phyloP scores from a whole-genome alignment of 2,113 vertebrate species.

The Equus przewalskii region DNA sequence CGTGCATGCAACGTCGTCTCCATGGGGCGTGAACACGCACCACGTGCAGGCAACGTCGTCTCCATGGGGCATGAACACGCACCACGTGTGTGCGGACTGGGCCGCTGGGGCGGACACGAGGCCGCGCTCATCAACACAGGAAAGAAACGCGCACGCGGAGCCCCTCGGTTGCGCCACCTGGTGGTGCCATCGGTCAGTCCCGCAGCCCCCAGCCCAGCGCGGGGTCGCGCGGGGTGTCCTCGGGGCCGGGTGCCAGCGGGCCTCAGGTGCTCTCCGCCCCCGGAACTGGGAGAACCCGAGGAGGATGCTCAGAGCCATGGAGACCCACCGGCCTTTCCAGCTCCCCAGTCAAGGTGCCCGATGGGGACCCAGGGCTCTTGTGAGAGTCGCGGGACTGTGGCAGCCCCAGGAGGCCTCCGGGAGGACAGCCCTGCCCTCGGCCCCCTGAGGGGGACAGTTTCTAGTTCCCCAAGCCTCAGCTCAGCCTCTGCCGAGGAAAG shows the following conservation, averaged over 20 bases:
- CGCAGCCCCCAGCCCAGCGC: background rate
- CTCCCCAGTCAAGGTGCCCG: background rate
- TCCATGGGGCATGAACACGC: accelerated
- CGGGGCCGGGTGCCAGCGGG: background rate
- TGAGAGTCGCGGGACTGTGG: accelerated
- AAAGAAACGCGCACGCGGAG: background rate
- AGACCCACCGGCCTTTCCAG: background rate
- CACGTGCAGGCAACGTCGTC: accelerated
- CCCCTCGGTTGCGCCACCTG: constrained; percentile 30
- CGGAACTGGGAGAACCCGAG: background rate
- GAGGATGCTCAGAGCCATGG: background rate
- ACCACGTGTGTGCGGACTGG: too few relatives aligned
- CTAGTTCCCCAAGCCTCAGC: background rate
- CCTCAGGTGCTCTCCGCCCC: background rate
- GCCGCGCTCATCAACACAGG: accelerated
- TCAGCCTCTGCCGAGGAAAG: background rate
- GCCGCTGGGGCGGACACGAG: too few relatives aligned
- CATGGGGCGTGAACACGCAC: accelerated
- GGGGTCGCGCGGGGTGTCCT: too few relatives aligned
- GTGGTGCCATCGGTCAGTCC: background rate
- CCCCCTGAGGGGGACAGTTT: background rate
- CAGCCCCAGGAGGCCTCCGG: accelerated
- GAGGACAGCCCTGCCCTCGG: accelerated
- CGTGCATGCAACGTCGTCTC: accelerated
- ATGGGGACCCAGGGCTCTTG: background rate